A percentile compares a stretch with the other conserved stretches of the same genome.
Evolutionary conservation across 2,888 invertebrate genomes (phyloP).

Genomic region (Linyphia triangularis): DNA sequence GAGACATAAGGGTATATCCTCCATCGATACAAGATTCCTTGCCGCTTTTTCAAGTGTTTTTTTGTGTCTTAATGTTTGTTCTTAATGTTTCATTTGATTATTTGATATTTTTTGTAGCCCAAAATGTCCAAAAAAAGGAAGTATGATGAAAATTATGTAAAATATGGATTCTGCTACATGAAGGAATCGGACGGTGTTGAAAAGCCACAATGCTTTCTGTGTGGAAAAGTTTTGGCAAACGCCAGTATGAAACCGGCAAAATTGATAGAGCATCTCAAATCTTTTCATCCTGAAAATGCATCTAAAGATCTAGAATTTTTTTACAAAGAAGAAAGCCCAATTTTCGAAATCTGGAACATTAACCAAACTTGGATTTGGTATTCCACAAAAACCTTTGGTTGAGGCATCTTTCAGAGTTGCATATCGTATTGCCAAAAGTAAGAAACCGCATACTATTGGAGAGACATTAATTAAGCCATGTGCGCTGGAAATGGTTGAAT

Average conservation of each 20-base stretch:
- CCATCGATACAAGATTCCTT: no score
- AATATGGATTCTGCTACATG: slow-evolving; percentile 67
- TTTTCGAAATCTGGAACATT: no score
- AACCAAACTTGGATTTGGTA: no score
- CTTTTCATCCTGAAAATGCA: slow-evolving; percentile 64
- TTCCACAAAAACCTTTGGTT: no score
- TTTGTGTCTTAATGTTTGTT: no score
- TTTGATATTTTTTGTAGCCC: no score
- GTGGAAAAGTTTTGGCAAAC: slow-evolving; percentile 69
- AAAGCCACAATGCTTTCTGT: slow-evolving; percentile 70
- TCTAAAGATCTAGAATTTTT: no score
- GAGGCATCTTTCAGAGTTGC: slow-evolving; percentile 67
- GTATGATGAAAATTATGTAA: slow-evolving; percentile 55
- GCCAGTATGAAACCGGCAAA: slow-evolving; percentile 72
- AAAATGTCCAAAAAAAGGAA: no score
- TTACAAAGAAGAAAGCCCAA: no score
- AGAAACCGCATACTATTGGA: slow-evolving; percentile 71
- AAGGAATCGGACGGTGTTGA: slow-evolving; percentile 65
- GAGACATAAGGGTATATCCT: no score
- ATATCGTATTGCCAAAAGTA: slow-evolving; percentile 66
- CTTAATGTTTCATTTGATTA: no score
- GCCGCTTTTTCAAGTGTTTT: no score
- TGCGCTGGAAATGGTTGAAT: slow-evolving; percentile 62
- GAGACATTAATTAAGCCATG: slow-evolving; percentile 69
- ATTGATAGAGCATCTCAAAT: slow-evolving; percentile 67